These are phyloP conservation scores for Acridotheres tristis DNA, from an alignment of 2,797 vertebrate species.

Conservation along the genomic window DNA sequence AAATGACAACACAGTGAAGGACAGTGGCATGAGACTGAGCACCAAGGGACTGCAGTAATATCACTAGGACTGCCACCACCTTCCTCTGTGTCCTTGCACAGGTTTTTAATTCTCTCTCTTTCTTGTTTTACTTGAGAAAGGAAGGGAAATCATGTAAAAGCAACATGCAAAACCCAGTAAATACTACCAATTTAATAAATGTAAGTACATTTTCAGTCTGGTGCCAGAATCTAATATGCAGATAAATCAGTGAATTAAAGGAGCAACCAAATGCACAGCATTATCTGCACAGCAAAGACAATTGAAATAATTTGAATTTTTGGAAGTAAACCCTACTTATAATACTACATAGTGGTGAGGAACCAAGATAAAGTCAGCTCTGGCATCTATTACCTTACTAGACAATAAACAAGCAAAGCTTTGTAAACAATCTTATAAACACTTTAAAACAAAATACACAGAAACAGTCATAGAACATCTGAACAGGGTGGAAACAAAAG, in stretches of 20 bases:
- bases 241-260: not conserved
- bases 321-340: not conserved
- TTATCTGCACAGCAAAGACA: not conserved
- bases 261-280: not conserved
- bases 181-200: not conserved
- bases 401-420: not conserved
- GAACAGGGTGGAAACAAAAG: conserved; percentile 13
- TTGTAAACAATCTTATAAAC: not conserved
- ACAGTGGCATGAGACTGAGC: not conserved
- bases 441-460: not conserved
- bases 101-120: not conserved
- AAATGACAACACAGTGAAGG: not conserved
- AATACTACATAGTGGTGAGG: not conserved
- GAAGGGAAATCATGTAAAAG: not conserved
- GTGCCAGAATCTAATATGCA: not conserved
- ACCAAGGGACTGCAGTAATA: not conserved
- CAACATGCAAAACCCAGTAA: not conserved
- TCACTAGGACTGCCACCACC: not conserved
- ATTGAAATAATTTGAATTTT: not conserved
- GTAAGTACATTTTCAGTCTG: not conserved
- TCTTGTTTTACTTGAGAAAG: not conserved
- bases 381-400: not conserved
- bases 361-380: not conserved
- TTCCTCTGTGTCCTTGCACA: not conserved
- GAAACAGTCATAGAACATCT: not conserved